Evolutionary conservation across 2,888 invertebrate genomes (phyloP).

Genomic region (Craniophora ligustri): DNA sequence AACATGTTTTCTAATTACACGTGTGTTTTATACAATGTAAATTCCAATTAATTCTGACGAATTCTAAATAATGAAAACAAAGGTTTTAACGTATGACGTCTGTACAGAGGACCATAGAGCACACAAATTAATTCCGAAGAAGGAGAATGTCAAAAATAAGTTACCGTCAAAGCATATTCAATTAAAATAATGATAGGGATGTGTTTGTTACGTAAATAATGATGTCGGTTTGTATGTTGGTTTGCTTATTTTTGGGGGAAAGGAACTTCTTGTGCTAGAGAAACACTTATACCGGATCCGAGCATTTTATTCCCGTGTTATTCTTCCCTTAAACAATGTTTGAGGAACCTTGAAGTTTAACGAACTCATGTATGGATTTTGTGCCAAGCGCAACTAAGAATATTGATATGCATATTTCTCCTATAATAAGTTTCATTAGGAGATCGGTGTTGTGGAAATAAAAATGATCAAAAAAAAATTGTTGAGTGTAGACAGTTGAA

Average conservation of each 20-base stretch:
- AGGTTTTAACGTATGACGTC: slow-evolving; percentile 68
- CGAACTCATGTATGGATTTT: slow-evolving; percentile 32
- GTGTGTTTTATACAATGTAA: slow-evolving; percentile 78
- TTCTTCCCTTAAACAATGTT: slow-evolving; percentile 46
- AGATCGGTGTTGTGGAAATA: slow-evolving; percentile 3
- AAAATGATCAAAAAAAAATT: slow-evolving; percentile 7
- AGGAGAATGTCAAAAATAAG: slow-evolving; percentile 79
- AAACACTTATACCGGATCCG: slow-evolving; percentile 39
- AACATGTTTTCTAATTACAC: slow-evolving; percentile 77
- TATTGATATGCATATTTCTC: slow-evolving; percentile 47
- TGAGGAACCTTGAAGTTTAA: slow-evolving; percentile 37
- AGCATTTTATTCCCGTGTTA: slow-evolving; percentile 45
- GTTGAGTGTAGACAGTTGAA: slow-evolving; percentile 9
- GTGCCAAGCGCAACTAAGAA: slow-evolving; percentile 43
- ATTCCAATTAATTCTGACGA: slow-evolving; percentile 80
- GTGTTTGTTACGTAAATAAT: slow-evolving; percentile 64
- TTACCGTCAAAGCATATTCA: slow-evolving; percentile 74
- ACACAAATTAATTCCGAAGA: slow-evolving; percentile 79
- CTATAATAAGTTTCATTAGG: slow-evolving; percentile 33
- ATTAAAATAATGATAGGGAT: slow-evolving; percentile 74
- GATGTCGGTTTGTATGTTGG: slow-evolving; percentile 65
- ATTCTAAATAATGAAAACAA: slow-evolving; percentile 75
- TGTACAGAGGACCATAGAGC: slow-evolving; percentile 67
- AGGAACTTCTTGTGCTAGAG: slow-evolving; percentile 33
- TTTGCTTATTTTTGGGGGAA: slow-evolving; percentile 53